A percentile compares a stretch with the other conserved stretches of the same genome.
Conservation (phyloP, 2,797 vertebrate genomes). For the Pygocentrus nattereri region DNA sequence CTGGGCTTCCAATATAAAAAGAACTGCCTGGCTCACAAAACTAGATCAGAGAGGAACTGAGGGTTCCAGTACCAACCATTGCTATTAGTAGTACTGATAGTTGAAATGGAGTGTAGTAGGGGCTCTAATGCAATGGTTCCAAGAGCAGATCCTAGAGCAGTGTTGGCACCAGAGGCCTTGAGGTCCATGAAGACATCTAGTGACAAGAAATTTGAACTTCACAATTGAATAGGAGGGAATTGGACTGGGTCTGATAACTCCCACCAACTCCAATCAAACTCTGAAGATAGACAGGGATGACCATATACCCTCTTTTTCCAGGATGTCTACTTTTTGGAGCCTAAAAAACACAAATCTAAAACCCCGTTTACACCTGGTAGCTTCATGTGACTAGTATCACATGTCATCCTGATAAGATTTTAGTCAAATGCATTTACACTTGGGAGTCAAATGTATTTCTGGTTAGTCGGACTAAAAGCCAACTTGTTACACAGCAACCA, state of each 20-base stretch:
- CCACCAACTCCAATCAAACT: background rate
- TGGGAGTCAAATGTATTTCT: too few species aligned
- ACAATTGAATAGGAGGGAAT: background rate
- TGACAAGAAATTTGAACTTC: background rate
- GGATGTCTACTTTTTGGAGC: too few species aligned
- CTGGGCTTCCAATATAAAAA: background rate
- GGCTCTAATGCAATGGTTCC: background rate
- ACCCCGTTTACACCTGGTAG: too few species aligned
- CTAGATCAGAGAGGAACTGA: background rate
- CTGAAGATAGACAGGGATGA: too few species aligned
- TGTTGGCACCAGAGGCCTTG: background rate
- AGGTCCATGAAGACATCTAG: background rate
- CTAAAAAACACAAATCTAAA: too few species aligned
- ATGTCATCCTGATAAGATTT: too few species aligned
- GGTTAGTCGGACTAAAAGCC: too few species aligned
- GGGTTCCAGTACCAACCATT: background rate
- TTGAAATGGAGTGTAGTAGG: constrained; percentile 28
- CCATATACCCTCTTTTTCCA: too few species aligned
- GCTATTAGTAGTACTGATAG: constrained; percentile 10
- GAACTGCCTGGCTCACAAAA: background rate
- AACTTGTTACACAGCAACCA: too few species aligned
- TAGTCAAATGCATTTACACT: too few species aligned
- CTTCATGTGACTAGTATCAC: too few species aligned
- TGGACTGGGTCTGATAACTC: background rate
- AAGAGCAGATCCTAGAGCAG: background rate